These are phyloP conservation scores for Therioaphis trifolii DNA, from an alignment of 2,888 invertebrate genomes.

Conservation along the genomic window DNA sequence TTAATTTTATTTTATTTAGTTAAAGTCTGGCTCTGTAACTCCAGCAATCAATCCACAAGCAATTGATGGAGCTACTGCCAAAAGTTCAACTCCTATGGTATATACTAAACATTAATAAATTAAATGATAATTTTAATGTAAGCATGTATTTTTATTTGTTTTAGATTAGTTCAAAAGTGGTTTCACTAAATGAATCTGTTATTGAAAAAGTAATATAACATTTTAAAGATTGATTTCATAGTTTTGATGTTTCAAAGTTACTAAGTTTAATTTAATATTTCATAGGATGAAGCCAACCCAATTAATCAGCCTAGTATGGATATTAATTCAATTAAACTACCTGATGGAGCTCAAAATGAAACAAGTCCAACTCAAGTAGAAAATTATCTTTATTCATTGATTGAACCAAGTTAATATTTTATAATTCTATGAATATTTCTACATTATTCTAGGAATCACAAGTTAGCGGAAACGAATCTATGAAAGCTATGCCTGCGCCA, in stretches of 20 bases:
- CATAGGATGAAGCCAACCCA: constrained; percentile 40
- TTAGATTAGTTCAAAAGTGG: constrained; percentile 28
- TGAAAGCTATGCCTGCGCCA: constrained; percentile 52
- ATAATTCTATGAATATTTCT: background rate
- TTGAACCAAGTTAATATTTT: background rate
- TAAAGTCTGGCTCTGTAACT: constrained; percentile 65
- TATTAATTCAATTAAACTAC: constrained; percentile 3
- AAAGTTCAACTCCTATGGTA: constrained; percentile 59
- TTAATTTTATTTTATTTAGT: background rate
- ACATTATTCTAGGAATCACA: constrained; percentile 46
- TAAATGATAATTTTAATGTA: background rate
- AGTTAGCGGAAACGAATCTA: constrained; percentile 37
- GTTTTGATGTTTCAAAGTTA: background rate
- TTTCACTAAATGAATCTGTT: constrained; percentile 9
- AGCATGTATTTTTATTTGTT: constrained; percentile 23
- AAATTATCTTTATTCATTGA: background rate
- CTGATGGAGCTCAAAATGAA: constrained; percentile 22
- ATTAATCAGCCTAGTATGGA: constrained; percentile 54
- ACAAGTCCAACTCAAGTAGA: constrained; percentile 27
- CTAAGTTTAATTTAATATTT: constrained; percentile 7
- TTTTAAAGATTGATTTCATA: background rate
- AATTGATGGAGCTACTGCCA: constrained; percentile 64
- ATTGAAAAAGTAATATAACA: constrained; percentile 17
- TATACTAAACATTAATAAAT: background rate
- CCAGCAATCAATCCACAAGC: constrained; percentile 68